Evolutionary conservation across 53 echinoderm and acorn worm genomes (phyloP), one percentile per base, ranked within the genome.

Genomic region (Holothuria scabra): DNA sequence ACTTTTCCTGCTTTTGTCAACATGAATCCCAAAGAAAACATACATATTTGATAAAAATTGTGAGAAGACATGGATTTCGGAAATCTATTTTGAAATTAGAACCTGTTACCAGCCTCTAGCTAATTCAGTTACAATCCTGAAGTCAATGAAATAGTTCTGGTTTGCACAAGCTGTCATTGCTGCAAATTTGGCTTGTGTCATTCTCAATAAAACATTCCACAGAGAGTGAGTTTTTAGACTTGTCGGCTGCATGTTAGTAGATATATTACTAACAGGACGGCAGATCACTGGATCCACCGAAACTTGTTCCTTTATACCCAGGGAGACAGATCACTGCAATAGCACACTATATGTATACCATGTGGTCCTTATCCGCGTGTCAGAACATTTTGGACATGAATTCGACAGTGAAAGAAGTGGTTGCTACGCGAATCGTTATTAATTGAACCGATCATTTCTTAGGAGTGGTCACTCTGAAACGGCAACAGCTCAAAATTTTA

Each of bases 321-420:
- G 67, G 12, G 67, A 67, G 8, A 67, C 67, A 67, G 25, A 67
- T 67, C 67, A 67, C 67, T 67, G 67, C 67, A 67, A 10, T 67
- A 26, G 67, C 25, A 31, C 67, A 35, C 35, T 4, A 35, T 35
- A 35, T 35, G 35, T 35, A 35, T 67, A 67, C 67, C 67, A 67
- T 67, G 67, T 31, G 28, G 67, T 67, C 67, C 67, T 67, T 67
- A 24, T 30, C 67, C 25, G 25, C 26, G 67, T 24, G 67, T 10
- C 3, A 67, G 67, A 9, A 67, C 67, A 26, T 67, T 31, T 67
- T 67, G 28, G 67, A 67, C 28, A 67, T 67, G 67, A 67, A 28
- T 1, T 31, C n/a, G n/a, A n/a, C 67, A 29, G 4, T 5, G 67
- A 31, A 67, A 67, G 67, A 26, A 31, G 31, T 29, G 67, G 67